Evolutionary conservation across 2,113 vertebrate species (phyloP), one percentile per base, ranked within the genome.

Genomic region (Dendropsophus ebraccatus): DNA sequence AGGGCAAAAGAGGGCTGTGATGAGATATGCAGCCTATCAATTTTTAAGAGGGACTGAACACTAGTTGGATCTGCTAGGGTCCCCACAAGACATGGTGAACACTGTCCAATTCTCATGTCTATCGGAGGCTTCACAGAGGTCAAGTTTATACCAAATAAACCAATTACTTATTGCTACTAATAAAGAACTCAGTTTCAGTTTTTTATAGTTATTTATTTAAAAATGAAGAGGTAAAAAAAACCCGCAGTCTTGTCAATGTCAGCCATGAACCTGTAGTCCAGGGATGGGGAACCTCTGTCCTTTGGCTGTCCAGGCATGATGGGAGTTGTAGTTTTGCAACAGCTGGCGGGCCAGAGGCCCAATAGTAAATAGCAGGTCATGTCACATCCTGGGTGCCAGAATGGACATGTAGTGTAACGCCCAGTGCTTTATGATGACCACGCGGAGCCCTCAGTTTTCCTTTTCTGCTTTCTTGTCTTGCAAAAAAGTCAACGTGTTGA

Each of bases 401-500:
- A 17, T 17, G 32, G 19, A 3, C 41, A 19, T 41, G 41, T 3
- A 49, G 21, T 1, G 23, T 1, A 9, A 74, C 5, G 41, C 49
- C 21, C 72, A 25, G 21, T 13, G 3, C 32, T 41, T 14, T 25
- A 5, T 30, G n/a, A 0, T 17, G 69, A 54, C 17, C n/a, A 1
- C 10, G 6, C 32, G 16, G 49, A 45, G 13, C 9, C 21, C 2
- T 86, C 76, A 86, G 50, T 25, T 60, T 54, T 56, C 25, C 70
- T 86, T 81, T 30, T 81, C 76, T 49, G 82, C 82, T 10, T 87
- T 89, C 58, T 74, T 90, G 84, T 89, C 86, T 88, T 88, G 92
- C 81, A 99, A 94, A 30, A 91, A 89, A 21, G 79, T 89, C 88
- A 97, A 95, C 0, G 98, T 97, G 90, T 99, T 99, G 89, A 97